phyloP scores from a whole-genome alignment of 2,888 invertebrate genomes.

The Hemithea aestivaria region DNA sequence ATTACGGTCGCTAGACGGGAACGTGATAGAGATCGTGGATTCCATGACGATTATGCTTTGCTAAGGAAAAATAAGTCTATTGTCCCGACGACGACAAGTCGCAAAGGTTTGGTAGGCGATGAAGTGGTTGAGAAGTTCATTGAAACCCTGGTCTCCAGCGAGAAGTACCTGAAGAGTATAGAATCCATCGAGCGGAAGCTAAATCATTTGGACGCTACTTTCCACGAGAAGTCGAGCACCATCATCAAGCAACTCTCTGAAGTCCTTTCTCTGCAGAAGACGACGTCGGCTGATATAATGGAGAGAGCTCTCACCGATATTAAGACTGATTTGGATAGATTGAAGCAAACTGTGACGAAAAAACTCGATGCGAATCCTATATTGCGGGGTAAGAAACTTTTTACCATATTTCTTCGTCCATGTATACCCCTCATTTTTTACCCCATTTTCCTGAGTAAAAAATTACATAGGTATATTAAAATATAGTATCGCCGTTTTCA shows the following conservation, averaged over 20 bases:
- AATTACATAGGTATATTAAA: too few species aligned
- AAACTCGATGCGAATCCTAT: conserved; percentile 29
- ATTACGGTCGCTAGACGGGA: too few species aligned
- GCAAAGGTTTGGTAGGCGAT: conserved; percentile 34
- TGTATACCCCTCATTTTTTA: too few species aligned
- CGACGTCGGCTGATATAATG: conserved; percentile 33
- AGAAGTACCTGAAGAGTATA: conserved; percentile 58
- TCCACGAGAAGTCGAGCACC: conserved; percentile 53
- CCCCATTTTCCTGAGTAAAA: too few species aligned
- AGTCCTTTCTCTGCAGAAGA: conserved; percentile 42
- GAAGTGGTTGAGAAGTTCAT: conserved; percentile 59
- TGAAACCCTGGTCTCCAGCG: conserved; percentile 58
- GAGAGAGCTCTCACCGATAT: conserved; percentile 38
- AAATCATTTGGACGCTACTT: conserved; percentile 47
- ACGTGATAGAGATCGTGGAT: too few species aligned
- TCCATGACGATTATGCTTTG: too few species aligned
- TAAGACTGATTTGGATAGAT: conserved; percentile 42
- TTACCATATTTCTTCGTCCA: too few species aligned
- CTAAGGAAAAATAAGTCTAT: conserved; percentile 1
- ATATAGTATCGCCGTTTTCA: too few species aligned
- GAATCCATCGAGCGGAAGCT: conserved; percentile 55
- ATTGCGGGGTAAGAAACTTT: conserved; percentile 41
- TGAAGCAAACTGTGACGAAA: conserved; percentile 37
- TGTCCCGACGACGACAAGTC: conserved; percentile 27
- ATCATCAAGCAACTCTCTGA: conserved; percentile 58